A percentile compares a stretch with the other conserved stretches of the same genome.
Evolutionary conservation across 2,113 vertebrate genomes (phyloP).

Genomic region (Panurus biarmicus): DNA sequence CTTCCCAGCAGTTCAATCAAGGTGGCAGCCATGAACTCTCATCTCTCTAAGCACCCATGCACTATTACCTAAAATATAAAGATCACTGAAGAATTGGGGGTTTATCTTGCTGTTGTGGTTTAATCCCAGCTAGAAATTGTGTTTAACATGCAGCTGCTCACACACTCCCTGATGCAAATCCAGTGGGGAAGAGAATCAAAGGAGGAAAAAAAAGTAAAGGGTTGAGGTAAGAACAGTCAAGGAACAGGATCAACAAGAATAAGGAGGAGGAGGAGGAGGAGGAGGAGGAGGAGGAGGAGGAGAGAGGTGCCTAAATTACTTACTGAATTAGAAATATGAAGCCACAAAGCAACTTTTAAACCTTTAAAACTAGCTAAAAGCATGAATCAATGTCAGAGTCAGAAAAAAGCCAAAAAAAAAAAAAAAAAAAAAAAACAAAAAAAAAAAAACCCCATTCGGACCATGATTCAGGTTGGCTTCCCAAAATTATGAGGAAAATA

Average conservation of each 20-base stretch:
- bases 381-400: neutral
- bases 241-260: too few relatives aligned
- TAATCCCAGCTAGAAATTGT: neutral
- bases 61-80: neutral
- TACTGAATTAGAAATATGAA: neutral
- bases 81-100: neutral
- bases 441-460: rapidly evolving
- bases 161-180: neutral
- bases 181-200: too few relatives aligned
- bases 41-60: neutral
- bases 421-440: neutral
- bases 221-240: too few relatives aligned
- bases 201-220: too few relatives aligned
- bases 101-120: neutral
- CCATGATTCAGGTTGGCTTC: neutral
- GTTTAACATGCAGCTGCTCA: neutral
- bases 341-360: neutral
- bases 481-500: neutral
- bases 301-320: neutral
- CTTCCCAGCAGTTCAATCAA: neutral
- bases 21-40: neutral
- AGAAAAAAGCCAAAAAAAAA: too few relatives aligned
- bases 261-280: neutral
- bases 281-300: too few relatives aligned
- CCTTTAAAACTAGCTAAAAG: neutral